These are phyloP conservation scores for Anagrus nilaparvatae DNA, from an alignment of 1,140 invertebrate species.

Conservation along the genomic window DNA sequence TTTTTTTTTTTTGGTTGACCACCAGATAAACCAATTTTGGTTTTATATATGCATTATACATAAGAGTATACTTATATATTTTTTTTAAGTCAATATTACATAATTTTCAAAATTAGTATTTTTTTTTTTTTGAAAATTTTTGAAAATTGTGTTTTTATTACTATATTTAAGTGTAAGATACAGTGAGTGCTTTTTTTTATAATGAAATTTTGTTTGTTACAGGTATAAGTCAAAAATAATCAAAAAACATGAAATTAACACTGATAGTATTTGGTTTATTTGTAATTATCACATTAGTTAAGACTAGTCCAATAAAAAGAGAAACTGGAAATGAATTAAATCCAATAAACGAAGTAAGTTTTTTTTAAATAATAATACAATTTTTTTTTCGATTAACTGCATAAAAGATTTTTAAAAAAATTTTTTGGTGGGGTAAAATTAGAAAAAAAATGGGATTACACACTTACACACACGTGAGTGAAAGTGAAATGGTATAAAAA, in stretches of 20 bases:
- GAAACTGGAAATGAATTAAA: conserved; percentile 30
- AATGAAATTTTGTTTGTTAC: conserved; percentile 1
- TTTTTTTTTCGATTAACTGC: too few species aligned
- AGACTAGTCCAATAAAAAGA: conserved; percentile 30
- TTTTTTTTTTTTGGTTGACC: too few species aligned
- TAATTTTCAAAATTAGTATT: too few species aligned
- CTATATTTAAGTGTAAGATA: neutral
- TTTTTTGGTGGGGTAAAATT: too few species aligned
- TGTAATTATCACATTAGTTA: conserved; percentile 21
- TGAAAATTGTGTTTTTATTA: neutral
- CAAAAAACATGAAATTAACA: conserved; percentile 31
- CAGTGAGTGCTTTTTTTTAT: neutral
- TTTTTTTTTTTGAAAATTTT: neutral
- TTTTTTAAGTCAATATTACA: neutral
- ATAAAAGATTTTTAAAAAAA: too few species aligned
- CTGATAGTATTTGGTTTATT: conserved; percentile 23
- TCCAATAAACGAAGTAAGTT: conserved; percentile 39
- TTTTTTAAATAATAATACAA: neutral
- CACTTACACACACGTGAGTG: too few species aligned
- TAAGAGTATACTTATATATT: neutral
- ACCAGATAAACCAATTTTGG: conserved; percentile 23
- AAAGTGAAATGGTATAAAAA: too few species aligned
- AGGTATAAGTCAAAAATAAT: conserved; percentile 3
- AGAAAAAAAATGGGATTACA: too few species aligned
- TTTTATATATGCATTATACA: neutral